Evolutionary conservation across 2,113 vertebrate genomes (phyloP).

Genomic region (Myanophis thanlyinensis): DNA sequence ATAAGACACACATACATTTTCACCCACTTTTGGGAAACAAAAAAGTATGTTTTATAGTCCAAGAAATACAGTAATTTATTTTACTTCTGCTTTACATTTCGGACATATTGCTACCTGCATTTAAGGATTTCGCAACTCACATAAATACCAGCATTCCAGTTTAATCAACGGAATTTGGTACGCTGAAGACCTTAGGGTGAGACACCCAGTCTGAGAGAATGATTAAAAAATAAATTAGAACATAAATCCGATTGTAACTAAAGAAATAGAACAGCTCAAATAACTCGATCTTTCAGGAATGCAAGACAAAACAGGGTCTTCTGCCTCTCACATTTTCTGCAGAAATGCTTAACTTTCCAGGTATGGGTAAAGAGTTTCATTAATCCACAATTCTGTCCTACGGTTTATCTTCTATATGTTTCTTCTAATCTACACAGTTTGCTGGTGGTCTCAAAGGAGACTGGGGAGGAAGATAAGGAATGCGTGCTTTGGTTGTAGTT

Average conservation of each 20-base stretch:
- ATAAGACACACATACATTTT: no score
- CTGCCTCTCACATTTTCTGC: neutral
- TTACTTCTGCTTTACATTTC: constrained; percentile 4
- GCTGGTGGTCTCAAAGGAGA: accelerated
- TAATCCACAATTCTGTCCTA: neutral
- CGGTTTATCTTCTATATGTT: neutral
- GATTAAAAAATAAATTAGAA: constrained; percentile 4
- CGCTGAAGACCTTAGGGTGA: neutral
- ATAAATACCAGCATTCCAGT: neutral
- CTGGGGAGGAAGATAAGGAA: neutral
- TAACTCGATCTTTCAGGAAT: neutral
- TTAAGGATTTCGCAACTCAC: neutral
- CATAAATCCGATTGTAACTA: constrained; percentile 5
- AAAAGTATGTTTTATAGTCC: no score
- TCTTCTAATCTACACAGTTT: neutral
- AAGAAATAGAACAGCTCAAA: neutral
- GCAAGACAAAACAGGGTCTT: neutral
- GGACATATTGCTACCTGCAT: neutral
- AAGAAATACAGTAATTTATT: no score
- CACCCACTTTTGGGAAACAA: no score
- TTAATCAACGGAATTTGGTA: neutral
- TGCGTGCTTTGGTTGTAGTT: neutral
- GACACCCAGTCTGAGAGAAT: neutral
- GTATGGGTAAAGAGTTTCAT: neutral
- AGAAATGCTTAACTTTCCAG: constrained; percentile 14